Conservation (phyloP, 53 echinoderm and acorn worm genomes). For the Paelopatides confundens region DNA sequence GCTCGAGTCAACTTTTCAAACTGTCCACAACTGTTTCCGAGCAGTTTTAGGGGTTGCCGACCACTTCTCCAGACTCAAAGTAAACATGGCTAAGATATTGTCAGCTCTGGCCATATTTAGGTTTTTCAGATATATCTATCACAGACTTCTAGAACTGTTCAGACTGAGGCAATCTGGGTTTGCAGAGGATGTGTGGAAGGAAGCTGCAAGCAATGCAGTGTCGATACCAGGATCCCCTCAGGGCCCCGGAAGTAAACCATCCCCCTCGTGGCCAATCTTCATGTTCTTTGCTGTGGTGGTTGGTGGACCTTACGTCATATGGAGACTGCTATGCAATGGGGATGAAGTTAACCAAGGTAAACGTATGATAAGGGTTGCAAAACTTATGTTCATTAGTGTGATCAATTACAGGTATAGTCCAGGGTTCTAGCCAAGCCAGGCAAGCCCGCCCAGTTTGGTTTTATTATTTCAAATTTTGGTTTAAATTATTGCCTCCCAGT, state of each 20-base stretch:
- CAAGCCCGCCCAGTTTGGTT: too few relatives aligned
- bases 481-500: too few relatives aligned
- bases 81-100: constrained; percentile 87
- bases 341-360: constrained; percentile 44
- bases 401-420: too few relatives aligned
- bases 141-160: constrained; percentile 72
- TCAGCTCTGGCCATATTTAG: constrained; percentile 88
- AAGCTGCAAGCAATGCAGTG: constrained; percentile 60
- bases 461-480: too few relatives aligned
- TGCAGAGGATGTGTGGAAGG: constrained; percentile 91
- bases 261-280: constrained; percentile 95
- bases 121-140: constrained; percentile 80
- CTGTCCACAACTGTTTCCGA: constrained; percentile 97
- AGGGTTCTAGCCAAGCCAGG: too few relatives aligned
- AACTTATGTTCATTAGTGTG: too few relatives aligned
- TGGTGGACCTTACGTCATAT: constrained; percentile 95
- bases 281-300: constrained; percentile 98
- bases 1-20: constrained; percentile 94
- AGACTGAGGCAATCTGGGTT: constrained; percentile 68
- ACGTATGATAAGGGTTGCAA: too few relatives aligned
- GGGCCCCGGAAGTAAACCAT: constrained; percentile 32
- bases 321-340: constrained; percentile 84
- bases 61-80: constrained; percentile 92
- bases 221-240: constrained; percentile 38
- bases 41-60: constrained; percentile 95